Evolutionary conservation across 2,797 vertebrate species (phyloP), one percentile per base, ranked within the genome.

Genomic region (Tachyglossus aculeatus): DNA sequence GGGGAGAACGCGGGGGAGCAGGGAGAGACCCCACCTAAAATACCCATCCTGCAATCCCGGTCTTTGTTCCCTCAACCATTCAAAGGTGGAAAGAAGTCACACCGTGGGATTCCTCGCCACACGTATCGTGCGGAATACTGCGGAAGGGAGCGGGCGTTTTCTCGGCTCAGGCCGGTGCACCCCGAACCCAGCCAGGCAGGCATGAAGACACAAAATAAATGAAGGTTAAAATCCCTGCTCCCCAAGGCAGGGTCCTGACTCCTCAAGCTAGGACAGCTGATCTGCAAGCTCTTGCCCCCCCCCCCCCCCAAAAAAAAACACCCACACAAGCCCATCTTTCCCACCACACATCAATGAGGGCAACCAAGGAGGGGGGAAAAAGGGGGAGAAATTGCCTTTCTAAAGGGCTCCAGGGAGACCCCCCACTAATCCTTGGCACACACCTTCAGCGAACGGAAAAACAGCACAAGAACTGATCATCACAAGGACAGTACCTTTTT

Each of bases 401-500:
- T 65, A 62, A 78, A 80, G 66, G 72, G 67, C 18, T 58, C 63
- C 65, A 32, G 4, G 55, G 48, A 3, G 56, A 79, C 79, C 80
- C n/a, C 74, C 75, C 76, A 65, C 65, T 44, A 84, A 41, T 39
- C 57, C 77, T 53, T 83, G 71, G 75, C 85, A 87, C 48, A 82
- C 63, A 74, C 68, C 77, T 75, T 83, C 79, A 76, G 70, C 80
- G 86, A 84, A 81, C 29, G 85, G 74, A 67, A 55, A 82, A 69
- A 76, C 53, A 22, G 77, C 59, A 81, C 88, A 81, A 87, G 59
- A 77, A 85, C 72, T 21, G 52, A 83, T 62, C 74, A 65, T 52
- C 77, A 78, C 78, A 34, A 83, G 71, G 79, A 90, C 92, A 84
- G 89, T 96, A 99, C 98, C 98, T 96, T 98, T 99, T 87, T 98